Evolutionary conservation across 2,113 vertebrate species (phyloP).

Genomic region (Daboia siamensis): DNA sequence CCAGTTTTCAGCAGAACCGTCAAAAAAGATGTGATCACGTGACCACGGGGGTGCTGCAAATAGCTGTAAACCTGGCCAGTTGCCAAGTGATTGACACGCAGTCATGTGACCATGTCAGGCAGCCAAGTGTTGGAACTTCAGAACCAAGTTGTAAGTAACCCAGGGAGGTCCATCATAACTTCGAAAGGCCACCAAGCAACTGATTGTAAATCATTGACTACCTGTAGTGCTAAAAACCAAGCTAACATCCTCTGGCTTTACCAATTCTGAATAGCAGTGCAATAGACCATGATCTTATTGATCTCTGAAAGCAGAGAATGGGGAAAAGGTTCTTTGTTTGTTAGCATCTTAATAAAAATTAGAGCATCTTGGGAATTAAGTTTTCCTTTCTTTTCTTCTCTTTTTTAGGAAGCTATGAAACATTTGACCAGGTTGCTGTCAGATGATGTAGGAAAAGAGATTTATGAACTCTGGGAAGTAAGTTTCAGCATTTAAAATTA

Average conservation of each 20-base stretch:
- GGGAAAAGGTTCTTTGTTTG: neutral
- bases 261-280: neutral
- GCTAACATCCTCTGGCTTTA: accelerated
- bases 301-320: neutral
- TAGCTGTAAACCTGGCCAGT: neutral
- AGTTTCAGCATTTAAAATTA: conserved; percentile 19
- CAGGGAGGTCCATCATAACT: neutral
- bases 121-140: neutral
- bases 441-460: conserved; percentile 80
- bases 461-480: conserved; percentile 92
- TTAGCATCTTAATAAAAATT: conserved; percentile 5
- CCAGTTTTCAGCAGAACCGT: neutral
- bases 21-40: neutral
- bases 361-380: neutral
- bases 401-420: conserved; percentile 86
- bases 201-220: neutral
- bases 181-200: neutral
- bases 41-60: neutral
- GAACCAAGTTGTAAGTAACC: neutral
- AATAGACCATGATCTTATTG: neutral
- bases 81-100: neutral
- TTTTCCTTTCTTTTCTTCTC: conserved; percentile 20
- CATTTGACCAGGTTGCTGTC: conserved; percentile 80
- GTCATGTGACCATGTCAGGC: neutral
- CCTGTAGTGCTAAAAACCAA: neutral